Evolutionary conservation across 2,888 invertebrate genomes (phyloP).

Genomic region (Germaria angustata): DNA sequence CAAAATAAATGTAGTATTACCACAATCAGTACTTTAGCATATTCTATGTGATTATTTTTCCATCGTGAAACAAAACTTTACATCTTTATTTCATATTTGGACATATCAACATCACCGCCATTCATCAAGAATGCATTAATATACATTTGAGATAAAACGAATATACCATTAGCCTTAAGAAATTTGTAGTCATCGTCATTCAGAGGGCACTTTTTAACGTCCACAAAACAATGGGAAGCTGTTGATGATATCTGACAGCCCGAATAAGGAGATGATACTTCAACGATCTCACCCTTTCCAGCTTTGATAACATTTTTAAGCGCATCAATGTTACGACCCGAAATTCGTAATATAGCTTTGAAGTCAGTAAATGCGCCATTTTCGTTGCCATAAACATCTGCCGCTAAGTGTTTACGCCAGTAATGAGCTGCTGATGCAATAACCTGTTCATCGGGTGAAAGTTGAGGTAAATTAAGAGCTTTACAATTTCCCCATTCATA

Average conservation of each 20-base stretch:
- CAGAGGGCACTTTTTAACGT: conserved; percentile 75
- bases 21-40: conserved; percentile 26
- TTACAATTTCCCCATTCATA: conserved; percentile 92
- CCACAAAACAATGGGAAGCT: conserved; percentile 79
- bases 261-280: conserved; percentile 77
- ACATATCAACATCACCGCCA: conserved; percentile 75
- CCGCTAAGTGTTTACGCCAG: conserved; percentile 85
- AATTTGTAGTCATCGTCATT: conserved; percentile 71
- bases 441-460: conserved; percentile 80
- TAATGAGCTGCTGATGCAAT: conserved; percentile 84
- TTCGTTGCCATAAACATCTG: conserved; percentile 73
- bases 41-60: neutral
- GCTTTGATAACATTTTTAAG: conserved; percentile 87
- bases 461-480: conserved; percentile 81
- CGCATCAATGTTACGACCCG: conserved; percentile 81
- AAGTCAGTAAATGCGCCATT: conserved; percentile 82
- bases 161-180: conserved; percentile 72
- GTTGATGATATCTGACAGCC: conserved; percentile 61
- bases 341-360: conserved; percentile 83
- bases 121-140: conserved; percentile 78
- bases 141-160: conserved; percentile 76
- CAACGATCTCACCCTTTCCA: conserved; percentile 87
- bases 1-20: conserved; percentile 27
- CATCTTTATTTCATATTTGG: conserved; percentile 71
- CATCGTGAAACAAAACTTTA: conserved; percentile 16